phyloP scores from a whole-genome alignment of 2,888 invertebrate species.

The Caenorhabditis virilis region DNA sequence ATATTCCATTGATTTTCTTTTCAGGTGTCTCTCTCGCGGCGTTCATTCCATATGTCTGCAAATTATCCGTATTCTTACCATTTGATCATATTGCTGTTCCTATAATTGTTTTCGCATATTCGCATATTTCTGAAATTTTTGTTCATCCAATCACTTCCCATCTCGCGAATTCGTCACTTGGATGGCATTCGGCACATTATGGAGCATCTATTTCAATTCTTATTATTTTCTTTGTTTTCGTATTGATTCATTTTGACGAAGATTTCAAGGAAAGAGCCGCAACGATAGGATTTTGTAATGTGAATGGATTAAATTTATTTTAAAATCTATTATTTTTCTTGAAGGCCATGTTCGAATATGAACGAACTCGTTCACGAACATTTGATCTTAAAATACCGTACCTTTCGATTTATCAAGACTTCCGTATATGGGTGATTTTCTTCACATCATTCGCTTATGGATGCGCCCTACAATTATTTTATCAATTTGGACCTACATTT shows the following conservation, averaged over 20 bases:
- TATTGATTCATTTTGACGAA: conserved; percentile 46
- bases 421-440: conserved; percentile 46
- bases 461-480: conserved; percentile 49
- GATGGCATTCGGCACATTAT: conserved; percentile 54
- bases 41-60: conserved; percentile 46
- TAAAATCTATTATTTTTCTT: neutral
- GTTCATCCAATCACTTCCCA: conserved; percentile 33
- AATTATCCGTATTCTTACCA: conserved; percentile 46
- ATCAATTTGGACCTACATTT: conserved; percentile 50
- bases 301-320: conserved; percentile 3
- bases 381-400: conserved; percentile 51
- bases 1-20: no score
- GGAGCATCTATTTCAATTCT: conserved; percentile 31
- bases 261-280: conserved; percentile 41
- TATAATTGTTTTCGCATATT: conserved; percentile 41
- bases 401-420: conserved; percentile 52
- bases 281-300: conserved; percentile 38
- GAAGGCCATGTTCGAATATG: conserved; percentile 46
- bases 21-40: conserved; percentile 42
- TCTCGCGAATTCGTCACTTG: conserved; percentile 35
- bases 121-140: conserved; percentile 44
- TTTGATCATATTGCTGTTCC: conserved; percentile 48
- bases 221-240: conserved; percentile 33
- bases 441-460: conserved; percentile 49
- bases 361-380: conserved; percentile 41